Percentiles rank a stretch among this genome's conserved stretches.
Conservation (phyloP, 2,888 invertebrate species). For the Caenorhabditis sp. region DNA sequence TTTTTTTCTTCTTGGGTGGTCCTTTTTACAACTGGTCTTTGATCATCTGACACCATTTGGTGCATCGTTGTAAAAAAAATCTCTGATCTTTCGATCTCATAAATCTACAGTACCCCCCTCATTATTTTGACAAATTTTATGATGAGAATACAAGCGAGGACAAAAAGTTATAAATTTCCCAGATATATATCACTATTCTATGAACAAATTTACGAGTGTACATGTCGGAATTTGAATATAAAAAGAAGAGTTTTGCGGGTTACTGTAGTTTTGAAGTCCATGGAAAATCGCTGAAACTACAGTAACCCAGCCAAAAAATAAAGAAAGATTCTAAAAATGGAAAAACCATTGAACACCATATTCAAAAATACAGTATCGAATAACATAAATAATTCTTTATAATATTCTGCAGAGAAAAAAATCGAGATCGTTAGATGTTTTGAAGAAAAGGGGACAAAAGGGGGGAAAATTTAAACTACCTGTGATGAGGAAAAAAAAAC, state of each 20-base stretch:
- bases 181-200: not conserved
- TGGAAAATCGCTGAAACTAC: too few relatives aligned
- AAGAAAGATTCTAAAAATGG: not conserved
- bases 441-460: not conserved
- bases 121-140: not conserved
- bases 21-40: not conserved
- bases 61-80: too few relatives aligned
- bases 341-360: not conserved
- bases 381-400: constrained; percentile 4
- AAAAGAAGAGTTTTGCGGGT: too few relatives aligned
- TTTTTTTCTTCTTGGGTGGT: not conserved
- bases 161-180: not conserved
- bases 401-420: not conserved
- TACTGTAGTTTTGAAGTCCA: too few relatives aligned
- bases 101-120: not conserved
- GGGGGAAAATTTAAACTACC: not conserved
- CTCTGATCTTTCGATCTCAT: not conserved
- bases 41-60: not conserved
- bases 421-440: not conserved
- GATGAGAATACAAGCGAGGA: not conserved
- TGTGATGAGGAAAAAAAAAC: not conserved
- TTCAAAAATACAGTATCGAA: not conserved
- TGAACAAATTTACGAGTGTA: not conserved
- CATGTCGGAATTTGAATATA: too few relatives aligned
- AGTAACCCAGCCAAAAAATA: too few relatives aligned